Percentiles rank a stretch among this genome's conserved stretches.
These are phyloP conservation scores for Psophia crepitans DNA, from an alignment of 2,113 vertebrate species.

Conservation along the genomic window DNA sequence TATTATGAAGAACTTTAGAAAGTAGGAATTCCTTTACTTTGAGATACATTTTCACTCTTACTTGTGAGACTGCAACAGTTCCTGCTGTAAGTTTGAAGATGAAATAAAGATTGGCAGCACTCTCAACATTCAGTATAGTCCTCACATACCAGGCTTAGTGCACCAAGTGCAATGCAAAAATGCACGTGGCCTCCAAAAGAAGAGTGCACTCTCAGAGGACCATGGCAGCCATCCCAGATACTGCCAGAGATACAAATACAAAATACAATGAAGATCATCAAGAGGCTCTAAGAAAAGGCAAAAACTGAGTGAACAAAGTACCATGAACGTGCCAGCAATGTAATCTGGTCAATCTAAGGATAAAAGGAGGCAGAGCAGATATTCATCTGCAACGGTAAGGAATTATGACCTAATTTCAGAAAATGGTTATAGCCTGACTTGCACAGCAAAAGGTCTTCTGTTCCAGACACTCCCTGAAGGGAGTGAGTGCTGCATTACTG, in stretches of 20 bases:
- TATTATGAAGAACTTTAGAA: not conserved
- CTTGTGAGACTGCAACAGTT: not conserved
- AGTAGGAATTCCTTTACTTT: not conserved
- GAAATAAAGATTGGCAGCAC: not conserved
- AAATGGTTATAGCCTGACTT: not conserved
- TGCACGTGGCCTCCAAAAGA: not conserved
- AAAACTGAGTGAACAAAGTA: not conserved
- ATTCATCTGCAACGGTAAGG: not conserved
- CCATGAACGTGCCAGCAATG: not conserved
- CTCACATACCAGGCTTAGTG: rapidly evolving
- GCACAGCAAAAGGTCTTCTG: not conserved
- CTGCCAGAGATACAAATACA: not conserved
- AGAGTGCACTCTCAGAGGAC: rapidly evolving
- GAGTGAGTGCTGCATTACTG: not conserved
- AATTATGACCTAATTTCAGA: not conserved
- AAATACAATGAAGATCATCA: not conserved
- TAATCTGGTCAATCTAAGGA: not conserved
- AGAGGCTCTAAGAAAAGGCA: not conserved
- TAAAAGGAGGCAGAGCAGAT: not conserved
- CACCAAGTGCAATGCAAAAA: not conserved
- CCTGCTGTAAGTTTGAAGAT: not conserved
- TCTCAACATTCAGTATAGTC: rapidly evolving
- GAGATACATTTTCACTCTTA: not conserved
- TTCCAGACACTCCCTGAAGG: not conserved
- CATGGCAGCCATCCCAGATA: not conserved